Percentiles rank a stretch among this genome's conserved stretches.
Conservation (phyloP, 1,140 invertebrate genomes). For the Heliconius hermathena region DNA sequence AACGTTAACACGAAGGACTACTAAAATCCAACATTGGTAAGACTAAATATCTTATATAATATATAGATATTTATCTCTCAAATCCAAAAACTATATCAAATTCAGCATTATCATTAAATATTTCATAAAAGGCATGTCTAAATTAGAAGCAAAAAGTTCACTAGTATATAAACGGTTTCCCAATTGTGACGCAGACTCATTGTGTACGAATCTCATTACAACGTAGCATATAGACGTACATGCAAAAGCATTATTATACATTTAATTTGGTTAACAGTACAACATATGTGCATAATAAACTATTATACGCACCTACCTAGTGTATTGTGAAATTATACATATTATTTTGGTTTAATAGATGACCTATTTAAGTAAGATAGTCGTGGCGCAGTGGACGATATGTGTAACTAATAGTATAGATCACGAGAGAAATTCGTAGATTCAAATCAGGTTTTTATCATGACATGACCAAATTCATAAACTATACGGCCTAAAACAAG, state of each 20-base stretch:
- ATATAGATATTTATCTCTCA: too few species aligned
- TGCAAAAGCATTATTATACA: conserved; percentile 2
- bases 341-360: not conserved
- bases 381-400: not conserved
- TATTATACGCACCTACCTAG: not conserved
- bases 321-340: not conserved
- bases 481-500: not conserved
- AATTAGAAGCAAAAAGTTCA: not conserved
- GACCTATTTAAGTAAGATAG: not conserved
- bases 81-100: not conserved
- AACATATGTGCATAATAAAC: conserved; percentile 1
- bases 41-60: too few species aligned
- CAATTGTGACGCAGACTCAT: not conserved
- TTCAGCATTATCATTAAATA: not conserved
- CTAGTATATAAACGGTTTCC: not conserved
- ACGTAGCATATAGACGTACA: not conserved
- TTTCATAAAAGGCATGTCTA: not conserved
- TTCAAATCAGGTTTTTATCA: too few species aligned
- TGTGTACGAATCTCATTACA: conserved; percentile 21
- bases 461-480: too few species aligned
- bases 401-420: too few species aligned
- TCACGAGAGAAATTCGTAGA: too few species aligned
- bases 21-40: too few species aligned
- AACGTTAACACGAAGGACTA: too few species aligned
- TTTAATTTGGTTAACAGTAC: conserved; percentile 17